Evolutionary conservation across 2,888 invertebrate genomes (phyloP).

Genomic region (Tetragonisca angustula): DNA sequence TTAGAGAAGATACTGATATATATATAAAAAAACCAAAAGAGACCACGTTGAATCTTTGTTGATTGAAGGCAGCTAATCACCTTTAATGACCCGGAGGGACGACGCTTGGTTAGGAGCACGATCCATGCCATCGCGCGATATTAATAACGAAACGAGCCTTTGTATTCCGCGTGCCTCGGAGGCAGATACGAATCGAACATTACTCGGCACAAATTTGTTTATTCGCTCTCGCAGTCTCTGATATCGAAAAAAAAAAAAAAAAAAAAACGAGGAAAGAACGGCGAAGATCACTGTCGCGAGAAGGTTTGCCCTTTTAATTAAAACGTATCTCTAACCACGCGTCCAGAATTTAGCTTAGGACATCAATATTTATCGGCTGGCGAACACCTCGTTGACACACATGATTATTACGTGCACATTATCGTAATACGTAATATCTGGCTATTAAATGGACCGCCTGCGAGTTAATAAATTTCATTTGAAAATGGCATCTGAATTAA

Average conservation of each 20-base stretch:
- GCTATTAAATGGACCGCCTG: too few relatives aligned
- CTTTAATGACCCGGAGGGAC: slow-evolving; percentile 65
- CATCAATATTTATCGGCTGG: slow-evolving; percentile 23
- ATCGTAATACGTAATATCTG: slow-evolving; percentile 44
- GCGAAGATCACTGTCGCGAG: neutral
- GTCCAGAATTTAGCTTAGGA: slow-evolving; percentile 30
- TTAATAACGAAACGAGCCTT: slow-evolving; percentile 72
- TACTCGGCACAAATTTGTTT: slow-evolving; percentile 54
- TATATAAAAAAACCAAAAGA: neutral
- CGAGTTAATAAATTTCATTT: too few relatives aligned
- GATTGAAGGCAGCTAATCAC: slow-evolving; percentile 8
- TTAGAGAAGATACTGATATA: too few relatives aligned
- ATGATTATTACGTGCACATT: slow-evolving; percentile 53
- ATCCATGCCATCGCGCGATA: slow-evolving; percentile 70
- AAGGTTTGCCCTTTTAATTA: slow-evolving; percentile 29
- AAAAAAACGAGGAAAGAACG: neutral
- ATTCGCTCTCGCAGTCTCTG: neutral
- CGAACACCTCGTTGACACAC: slow-evolving; percentile 8
- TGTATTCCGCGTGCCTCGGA: slow-evolving; percentile 63
- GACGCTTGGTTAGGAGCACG: slow-evolving; percentile 48
- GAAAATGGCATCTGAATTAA: too few relatives aligned
- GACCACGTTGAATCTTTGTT: slow-evolving; percentile 3
- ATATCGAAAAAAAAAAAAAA: neutral
- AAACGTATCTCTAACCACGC: slow-evolving; percentile 9
- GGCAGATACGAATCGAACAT: slow-evolving; percentile 63